A percentile compares a stretch with the other conserved stretches of the same genome.
Conservation (phyloP, 2,113 vertebrate species). For the Bothrops jararaca region DNA sequence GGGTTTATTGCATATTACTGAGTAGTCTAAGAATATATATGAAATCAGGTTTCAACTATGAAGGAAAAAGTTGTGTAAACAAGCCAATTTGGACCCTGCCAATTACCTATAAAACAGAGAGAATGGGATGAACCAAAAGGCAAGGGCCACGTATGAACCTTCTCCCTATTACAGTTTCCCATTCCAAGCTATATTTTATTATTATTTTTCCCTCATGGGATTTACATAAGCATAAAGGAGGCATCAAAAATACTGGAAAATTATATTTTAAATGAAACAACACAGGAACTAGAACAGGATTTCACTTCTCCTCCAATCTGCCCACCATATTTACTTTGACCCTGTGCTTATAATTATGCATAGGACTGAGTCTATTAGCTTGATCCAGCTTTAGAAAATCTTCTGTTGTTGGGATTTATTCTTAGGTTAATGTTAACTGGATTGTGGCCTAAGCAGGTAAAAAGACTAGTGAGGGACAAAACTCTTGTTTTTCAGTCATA, state of each 20-base stretch:
- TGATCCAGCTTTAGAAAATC: background rate
- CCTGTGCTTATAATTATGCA: background rate
- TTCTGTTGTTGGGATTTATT: background rate
- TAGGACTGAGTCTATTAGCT: background rate
- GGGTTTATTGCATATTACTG: background rate
- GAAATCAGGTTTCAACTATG: background rate
- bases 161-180: background rate
- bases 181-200: background rate
- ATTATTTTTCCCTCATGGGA: background rate
- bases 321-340: background rate
- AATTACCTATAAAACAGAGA: background rate
- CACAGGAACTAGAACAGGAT: background rate
- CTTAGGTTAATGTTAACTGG: background rate
- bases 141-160: background rate
- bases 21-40: background rate
- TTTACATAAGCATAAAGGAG: background rate
- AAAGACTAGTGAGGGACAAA: background rate
- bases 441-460: background rate
- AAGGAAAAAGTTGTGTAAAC: background rate
- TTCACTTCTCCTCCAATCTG: background rate
- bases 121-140: background rate
- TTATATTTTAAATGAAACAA: background rate
- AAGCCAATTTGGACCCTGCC: background rate
- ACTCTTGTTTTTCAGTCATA: background rate
- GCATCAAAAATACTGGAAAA: background rate